Evolutionary conservation across 30 jellyfish, hydroid and myxozoan species (phyloP).

Genomic region (Cassiopea xamachana): DNA sequence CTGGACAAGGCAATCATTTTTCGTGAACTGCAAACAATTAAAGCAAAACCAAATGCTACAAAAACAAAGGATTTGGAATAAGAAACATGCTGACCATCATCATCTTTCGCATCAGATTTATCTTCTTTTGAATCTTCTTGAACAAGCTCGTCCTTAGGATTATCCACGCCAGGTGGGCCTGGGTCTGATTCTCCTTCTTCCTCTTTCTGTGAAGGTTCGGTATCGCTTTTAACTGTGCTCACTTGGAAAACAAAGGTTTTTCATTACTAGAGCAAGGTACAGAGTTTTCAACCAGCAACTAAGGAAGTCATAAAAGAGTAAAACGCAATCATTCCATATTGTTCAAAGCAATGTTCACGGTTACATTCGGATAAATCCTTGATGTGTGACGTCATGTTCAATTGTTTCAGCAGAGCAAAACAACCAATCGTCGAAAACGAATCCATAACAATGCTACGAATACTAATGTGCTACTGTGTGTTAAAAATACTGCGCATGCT

Average conservation of each 20-base stretch:
- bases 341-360: no score
- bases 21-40: not conserved
- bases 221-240: not conserved
- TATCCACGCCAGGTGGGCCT: slow-evolving; percentile 64
- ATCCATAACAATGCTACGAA: no score
- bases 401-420: no score
- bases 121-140: not conserved
- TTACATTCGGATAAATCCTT: no score
- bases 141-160: not conserved
- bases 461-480: no score
- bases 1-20: not conserved
- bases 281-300: no score
- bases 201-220: slow-evolving; percentile 20
- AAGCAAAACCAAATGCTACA: not conserved
- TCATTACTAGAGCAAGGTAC: no score
- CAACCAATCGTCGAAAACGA: no score
- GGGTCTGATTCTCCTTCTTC: slow-evolving; percentile 61
- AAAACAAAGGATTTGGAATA: not conserved
- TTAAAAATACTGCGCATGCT: no score
- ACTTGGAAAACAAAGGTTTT: not conserved
- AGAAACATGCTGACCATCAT: not conserved
- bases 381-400: no score
- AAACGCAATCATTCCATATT: no score
- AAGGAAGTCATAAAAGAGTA: no score
- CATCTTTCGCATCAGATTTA: not conserved